These are phyloP conservation scores for Zapus hudsonius DNA, from an alignment of 2,113 vertebrate genomes.

Conservation along the genomic window DNA sequence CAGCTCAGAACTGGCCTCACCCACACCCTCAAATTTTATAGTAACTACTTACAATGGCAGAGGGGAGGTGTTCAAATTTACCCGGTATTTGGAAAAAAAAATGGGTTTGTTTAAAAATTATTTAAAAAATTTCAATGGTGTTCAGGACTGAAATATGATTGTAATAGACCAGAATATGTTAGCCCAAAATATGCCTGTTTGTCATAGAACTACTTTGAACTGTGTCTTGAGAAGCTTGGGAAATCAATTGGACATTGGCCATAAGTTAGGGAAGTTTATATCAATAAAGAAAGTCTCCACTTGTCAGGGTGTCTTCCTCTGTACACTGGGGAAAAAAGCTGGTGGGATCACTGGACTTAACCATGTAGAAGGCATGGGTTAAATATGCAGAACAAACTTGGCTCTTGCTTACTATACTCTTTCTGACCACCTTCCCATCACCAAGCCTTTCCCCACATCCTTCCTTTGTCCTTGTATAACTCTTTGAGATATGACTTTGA, in stretches of 20 bases:
- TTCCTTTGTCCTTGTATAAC: background rate
- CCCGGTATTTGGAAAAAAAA: background rate
- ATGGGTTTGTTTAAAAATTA: constrained; percentile 8
- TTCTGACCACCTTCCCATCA: no score
- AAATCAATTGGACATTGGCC: background rate
- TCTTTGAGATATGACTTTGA: background rate
- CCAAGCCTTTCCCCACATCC: background rate
- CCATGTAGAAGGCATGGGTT: background rate
- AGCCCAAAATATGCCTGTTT: background rate
- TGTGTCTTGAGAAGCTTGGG: background rate
- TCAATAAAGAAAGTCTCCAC: background rate
- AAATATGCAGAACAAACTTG: background rate
- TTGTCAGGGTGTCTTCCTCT: background rate
- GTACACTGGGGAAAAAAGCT: background rate
- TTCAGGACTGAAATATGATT: background rate
- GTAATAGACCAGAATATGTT: background rate
- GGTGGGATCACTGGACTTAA: background rate
- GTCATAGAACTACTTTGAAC: background rate
- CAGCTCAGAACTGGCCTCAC: background rate
- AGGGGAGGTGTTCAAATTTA: background rate
- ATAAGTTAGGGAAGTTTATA: background rate
- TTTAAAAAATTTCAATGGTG: background rate
- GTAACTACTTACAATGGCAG: background rate
- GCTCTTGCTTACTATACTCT: background rate
- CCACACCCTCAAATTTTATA: background rate